Evolutionary conservation across 2,797 vertebrate genomes (phyloP), one percentile per base, ranked within the genome.

Genomic region (Garrulus glandarius): DNA sequence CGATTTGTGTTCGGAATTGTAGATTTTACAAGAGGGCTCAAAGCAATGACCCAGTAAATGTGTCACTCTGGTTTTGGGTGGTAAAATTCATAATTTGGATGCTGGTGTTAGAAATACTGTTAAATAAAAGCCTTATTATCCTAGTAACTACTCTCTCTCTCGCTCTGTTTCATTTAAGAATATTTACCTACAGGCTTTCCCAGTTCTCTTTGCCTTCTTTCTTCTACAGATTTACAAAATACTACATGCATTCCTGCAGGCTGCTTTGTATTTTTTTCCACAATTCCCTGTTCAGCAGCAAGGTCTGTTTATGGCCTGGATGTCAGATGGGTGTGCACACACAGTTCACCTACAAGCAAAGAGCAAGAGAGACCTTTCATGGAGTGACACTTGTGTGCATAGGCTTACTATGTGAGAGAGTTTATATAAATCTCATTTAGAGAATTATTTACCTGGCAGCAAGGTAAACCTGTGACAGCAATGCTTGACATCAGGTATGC

Each of bases 361-460:
- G 7, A 89, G 53, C 29, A 53, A 82, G 81, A 69, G n/a, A 50
- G 5, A 39, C 32, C 14, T 83, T 75, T 91, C 46, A 59, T 41
- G 44, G 18, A 84, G 39, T 37, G 19, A 37, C n/a, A 16, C 76
- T 76, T 93, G 49, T 32, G 30, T 72, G 30, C 39, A 78, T 78
- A 84, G 56, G 87, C 59, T 86, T 77, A 65, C 53, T 83, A 19
- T 56, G 39, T 29, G 23, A 34, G 60, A 95, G 44, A 83, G 46
- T 71, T 74, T 76, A 69, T 92, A 83, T 44, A 95, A 67, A 94
- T 93, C 76, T 93, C 55, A 84, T 96, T 96, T 91, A 88, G 50
- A 78, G 57, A 95, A 84, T 95, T 88, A 91, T 60, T 96, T 87
- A 70, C 23, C 81, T 94, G 61, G 32, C 83, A 91, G 53, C n/a